Evolutionary conservation across 2,113 vertebrate species (phyloP).

Genomic region (rabbit (Oryctolagus cuniculus)): DNA sequence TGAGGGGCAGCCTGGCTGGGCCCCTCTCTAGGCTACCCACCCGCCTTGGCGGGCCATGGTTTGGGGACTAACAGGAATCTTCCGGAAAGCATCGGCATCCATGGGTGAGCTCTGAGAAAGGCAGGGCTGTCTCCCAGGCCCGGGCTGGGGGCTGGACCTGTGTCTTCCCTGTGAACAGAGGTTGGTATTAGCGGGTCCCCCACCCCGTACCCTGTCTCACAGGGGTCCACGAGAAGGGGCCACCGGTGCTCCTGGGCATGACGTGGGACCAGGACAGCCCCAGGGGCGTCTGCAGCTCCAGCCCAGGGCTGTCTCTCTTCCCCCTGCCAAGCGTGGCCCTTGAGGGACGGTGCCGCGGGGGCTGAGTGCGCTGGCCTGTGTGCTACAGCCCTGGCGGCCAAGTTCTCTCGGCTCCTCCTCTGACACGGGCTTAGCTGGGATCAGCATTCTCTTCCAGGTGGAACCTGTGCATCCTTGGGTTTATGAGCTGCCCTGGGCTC

Average conservation of each 20-base stretch:
- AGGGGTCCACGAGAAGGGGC: too few relatives aligned
- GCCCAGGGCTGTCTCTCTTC: not conserved
- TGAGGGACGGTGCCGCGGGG: too few relatives aligned
- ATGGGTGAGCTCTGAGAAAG: not conserved
- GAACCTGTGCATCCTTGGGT: too few relatives aligned
- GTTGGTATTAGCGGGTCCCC: not conserved
- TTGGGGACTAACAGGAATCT: not conserved
- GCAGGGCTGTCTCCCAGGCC: not conserved
- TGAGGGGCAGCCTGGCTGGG: not conserved
- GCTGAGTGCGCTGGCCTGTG: too few relatives aligned
- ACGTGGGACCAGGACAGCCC: too few relatives aligned
- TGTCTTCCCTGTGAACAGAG: not conserved
- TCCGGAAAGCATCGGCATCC: not conserved
- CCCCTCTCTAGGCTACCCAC: not conserved
- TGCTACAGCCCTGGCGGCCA: fast-evolving
- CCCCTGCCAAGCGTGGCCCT: not conserved
- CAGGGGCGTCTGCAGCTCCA: not conserved
- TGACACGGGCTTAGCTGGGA: not conserved
- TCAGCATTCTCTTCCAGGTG: not conserved
- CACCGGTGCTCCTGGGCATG: fast-evolving
- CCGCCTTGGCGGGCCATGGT: not conserved
- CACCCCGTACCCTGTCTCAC: too few relatives aligned
- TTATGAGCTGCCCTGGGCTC: too few relatives aligned
- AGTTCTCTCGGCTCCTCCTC: not conserved
- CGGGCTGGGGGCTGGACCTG: not conserved